Conservation (phyloP, 2,888 invertebrate genomes). For the Rhogogaster chlorosoma region DNA sequence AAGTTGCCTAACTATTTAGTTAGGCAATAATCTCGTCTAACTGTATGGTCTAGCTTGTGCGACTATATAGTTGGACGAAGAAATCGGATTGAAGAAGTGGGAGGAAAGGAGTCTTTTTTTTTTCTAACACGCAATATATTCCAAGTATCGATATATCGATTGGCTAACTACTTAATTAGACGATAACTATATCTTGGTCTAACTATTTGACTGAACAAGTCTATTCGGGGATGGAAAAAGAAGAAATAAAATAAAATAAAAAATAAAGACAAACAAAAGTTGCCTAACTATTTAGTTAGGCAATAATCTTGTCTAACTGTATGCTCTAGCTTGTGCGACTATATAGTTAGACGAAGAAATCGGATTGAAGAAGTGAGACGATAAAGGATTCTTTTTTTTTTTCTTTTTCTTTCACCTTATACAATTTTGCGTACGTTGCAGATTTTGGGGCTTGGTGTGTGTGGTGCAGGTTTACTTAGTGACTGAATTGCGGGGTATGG, state of each 20-base stretch:
- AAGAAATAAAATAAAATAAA: neutral
- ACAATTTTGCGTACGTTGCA: neutral
- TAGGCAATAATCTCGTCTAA: neutral
- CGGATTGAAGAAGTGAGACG: neutral
- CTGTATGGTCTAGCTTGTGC: neutral
- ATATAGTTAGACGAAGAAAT: neutral
- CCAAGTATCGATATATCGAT: neutral
- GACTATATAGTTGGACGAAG: neutral
- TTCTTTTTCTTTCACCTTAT: neutral
- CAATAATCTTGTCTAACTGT: neutral
- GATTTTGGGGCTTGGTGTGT: neutral
- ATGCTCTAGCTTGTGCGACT: neutral
- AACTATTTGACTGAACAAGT: no score
- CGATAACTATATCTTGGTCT: neutral
- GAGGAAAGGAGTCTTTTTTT: neutral
- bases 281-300: neutral
- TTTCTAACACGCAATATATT: neutral
- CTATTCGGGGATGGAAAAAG: no score
- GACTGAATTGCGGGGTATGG: neutral
- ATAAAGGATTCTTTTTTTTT: no score
- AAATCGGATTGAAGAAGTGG: neutral
- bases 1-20: neutral
- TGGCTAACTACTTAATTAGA: neutral
- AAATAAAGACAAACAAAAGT: no score
- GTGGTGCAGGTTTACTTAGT: conserved; percentile 4